phyloP scores from a whole-genome alignment of 2,888 invertebrate species.

The Ennomos quercinarius region DNA sequence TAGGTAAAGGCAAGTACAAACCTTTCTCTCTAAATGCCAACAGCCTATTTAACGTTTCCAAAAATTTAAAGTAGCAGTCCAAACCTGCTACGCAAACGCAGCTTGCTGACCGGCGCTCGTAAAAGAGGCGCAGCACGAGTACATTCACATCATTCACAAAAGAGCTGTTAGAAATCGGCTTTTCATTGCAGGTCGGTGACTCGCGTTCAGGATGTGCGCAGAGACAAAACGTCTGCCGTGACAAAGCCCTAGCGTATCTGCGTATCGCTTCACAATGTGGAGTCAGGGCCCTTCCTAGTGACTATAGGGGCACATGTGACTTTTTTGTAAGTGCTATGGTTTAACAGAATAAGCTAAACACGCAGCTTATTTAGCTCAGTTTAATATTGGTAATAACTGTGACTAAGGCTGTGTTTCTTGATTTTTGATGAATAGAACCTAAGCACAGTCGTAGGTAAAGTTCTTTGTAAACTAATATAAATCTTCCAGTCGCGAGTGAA shows the following conservation, averaged over 20 bases:
- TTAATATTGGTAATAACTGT: no score
- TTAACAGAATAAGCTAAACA: no score
- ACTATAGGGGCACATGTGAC: neutral
- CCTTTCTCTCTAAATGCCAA: neutral
- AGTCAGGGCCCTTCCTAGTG: conserved; percentile 3
- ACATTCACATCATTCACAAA: conserved; percentile 64
- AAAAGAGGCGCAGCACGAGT: conserved; percentile 29
- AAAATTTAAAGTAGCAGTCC: no score
- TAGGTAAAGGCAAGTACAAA: conserved; percentile 13
- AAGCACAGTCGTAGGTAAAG: no score
- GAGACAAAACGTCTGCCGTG: conserved; percentile 69
- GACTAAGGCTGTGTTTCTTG: no score
- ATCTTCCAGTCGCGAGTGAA: no score
- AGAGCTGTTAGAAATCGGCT: conserved; percentile 64
- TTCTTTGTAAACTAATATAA: no score
- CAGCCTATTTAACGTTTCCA: no score
- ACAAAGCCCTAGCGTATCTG: conserved; percentile 63
- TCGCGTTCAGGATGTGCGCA: conserved; percentile 79
- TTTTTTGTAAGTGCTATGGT: no score
- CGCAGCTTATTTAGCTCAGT: no score
- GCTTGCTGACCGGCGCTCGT: conserved; percentile 21
- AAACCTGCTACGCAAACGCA: no score
- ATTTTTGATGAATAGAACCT: no score
- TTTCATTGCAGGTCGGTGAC: conserved; percentile 73
- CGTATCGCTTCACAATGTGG: conserved; percentile 50